Evolutionary conservation across 2,888 invertebrate genomes (phyloP), one percentile per base, ranked within the genome.

Genomic region (Capitulum mitella): DNA sequence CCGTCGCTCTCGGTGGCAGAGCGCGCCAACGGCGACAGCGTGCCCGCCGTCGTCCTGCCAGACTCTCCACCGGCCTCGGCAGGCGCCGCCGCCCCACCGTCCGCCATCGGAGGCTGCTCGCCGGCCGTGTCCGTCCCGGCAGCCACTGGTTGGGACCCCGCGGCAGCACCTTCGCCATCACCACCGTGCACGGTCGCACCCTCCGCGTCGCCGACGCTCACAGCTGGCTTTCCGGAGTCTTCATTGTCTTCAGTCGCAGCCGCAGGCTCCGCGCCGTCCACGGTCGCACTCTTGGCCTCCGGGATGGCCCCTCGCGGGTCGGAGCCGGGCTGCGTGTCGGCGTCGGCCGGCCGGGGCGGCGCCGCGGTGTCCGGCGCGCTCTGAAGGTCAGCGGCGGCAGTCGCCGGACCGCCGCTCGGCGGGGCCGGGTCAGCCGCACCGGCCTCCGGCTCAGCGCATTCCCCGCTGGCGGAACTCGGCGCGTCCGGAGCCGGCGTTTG

Each of bases 321-420:
- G n/a, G n/a, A n/a, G n/a, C n/a, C n/a, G 37, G 75, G 75, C 32
- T 26, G 26, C 32, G 34, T 19, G 29, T 37, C n/a, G 34, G n/a
- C n/a, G n/a, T 29, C 77, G 26, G 34, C 51, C 34, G 46, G 48
- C n/a, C 26, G 26, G 40, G 29, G 32, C 77, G 46, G 46, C 32
- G 76, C 26, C 37, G 77, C 48, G 37, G 34, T 51, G 19, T 51
- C 77, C 34, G 34, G 3, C 34, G 51, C 77, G 77, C 51, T 51
- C 77, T 77, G 46, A 51, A 77, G 48, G 77, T 54, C 77, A 77
- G 26, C 48, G 22, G 34, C 77, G 22, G 29, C 29, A 29, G n/a
- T 14, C 12, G 51, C 22, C 14, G 48, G 12, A 8, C 77, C 29
- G 10, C n/a, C 58, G 77, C 40, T 46, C 26, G 26, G 26, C 76